Percentiles rank a stretch among this genome's conserved stretches.
Conservation (phyloP, 1,140 invertebrate species). For the Caenorhabditis brenneri region DNA sequence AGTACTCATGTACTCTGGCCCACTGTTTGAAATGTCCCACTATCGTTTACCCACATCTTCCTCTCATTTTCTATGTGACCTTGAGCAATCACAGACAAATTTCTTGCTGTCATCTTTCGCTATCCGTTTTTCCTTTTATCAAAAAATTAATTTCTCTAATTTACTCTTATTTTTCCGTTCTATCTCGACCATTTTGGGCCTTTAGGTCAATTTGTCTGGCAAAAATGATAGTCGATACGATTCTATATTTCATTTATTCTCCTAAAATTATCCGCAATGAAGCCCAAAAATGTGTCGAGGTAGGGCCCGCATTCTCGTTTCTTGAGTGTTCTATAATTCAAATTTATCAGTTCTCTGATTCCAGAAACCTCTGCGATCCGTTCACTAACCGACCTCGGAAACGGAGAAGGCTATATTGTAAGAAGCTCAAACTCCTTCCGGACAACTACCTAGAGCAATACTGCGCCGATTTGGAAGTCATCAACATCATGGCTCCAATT, state of each 20-base stretch:
- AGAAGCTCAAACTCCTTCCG: background rate
- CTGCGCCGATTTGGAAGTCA: constrained; percentile 16
- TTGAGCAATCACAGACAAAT: background rate
- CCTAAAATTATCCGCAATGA: background rate
- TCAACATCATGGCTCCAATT: constrained; percentile 26
- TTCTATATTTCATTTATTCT: background rate
- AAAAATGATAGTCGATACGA: background rate
- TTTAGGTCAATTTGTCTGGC: background rate
- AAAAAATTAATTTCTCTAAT: background rate
- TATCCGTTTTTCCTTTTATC: background rate
- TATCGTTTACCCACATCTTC: background rate
- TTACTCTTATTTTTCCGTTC: background rate
- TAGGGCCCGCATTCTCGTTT: background rate
- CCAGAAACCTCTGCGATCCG: background rate
- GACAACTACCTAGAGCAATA: constrained; percentile 13
- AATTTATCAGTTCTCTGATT: background rate
- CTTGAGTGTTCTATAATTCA: too few relatives aligned
- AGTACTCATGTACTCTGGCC: too few relatives aligned
- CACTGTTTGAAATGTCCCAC: background rate
- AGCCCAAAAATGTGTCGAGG: constrained; percentile 18
- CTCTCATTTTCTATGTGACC: background rate
- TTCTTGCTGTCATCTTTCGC: too few relatives aligned
- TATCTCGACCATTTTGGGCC: background rate
- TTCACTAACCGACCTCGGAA: background rate
- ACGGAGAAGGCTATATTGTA: background rate